Conservation (phyloP, 2,888 invertebrate genomes). For the Eumerus sabulonum region DNA sequence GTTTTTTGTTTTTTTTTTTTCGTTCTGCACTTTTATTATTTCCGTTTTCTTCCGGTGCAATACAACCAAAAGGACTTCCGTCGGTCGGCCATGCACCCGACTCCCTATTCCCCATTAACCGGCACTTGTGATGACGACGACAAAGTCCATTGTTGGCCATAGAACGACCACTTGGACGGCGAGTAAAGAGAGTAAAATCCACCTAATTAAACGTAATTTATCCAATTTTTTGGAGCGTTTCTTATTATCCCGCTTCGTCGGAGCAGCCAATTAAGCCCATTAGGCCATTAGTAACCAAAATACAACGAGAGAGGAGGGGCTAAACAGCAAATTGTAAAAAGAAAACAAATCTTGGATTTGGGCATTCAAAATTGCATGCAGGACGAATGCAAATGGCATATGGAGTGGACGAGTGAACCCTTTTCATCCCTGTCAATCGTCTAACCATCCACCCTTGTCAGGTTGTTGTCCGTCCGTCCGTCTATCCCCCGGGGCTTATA, state of each 20-base stretch:
- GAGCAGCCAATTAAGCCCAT: slow-evolving; percentile 30
- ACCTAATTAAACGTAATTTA: slow-evolving; percentile 63
- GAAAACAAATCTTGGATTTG: too few species aligned
- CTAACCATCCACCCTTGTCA: slow-evolving; percentile 52
- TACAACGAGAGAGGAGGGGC: neutral
- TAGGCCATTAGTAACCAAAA: slow-evolving; percentile 18
- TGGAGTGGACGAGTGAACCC: slow-evolving; percentile 5
- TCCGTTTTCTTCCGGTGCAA: too few species aligned
- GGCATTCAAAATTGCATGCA: too few species aligned
- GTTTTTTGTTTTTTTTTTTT: slow-evolving; percentile 17
- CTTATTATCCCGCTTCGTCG: slow-evolving; percentile 50
- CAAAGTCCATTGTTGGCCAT: slow-evolving; percentile 57
- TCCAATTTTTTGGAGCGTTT: slow-evolving; percentile 44
- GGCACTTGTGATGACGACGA: slow-evolving; percentile 58
- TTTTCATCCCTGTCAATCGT: neutral
- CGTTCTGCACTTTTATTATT: too few species aligned
- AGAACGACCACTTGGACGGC: slow-evolving; percentile 41
- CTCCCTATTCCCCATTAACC: slow-evolving; percentile 61
- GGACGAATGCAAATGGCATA: slow-evolving; percentile 26
- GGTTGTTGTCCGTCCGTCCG: neutral
- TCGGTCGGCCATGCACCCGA: slow-evolving; percentile 20
- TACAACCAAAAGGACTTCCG: neutral
- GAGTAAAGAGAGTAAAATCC: slow-evolving; percentile 25
- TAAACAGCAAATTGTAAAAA: slow-evolving; percentile 6
- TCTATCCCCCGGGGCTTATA: neutral